Base-by-base conservation (phyloP, 2,113 vertebrate genomes). In the Lagopus leucura region DNA sequence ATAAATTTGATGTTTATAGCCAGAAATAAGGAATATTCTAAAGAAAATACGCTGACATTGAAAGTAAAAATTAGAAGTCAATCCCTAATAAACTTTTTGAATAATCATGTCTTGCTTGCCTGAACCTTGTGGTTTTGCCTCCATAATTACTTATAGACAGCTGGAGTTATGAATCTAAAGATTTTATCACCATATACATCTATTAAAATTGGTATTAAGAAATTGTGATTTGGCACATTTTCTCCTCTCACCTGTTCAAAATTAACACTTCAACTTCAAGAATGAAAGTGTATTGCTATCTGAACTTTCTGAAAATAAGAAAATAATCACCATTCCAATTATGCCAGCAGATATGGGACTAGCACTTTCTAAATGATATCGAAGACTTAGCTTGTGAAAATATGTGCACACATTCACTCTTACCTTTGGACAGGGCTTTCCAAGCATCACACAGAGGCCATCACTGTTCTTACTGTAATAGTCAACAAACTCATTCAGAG, bases 351-450 rank as follows among this genome's bases (percentile, higher is more conserved):
- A 67, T 27, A 83, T 2, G 25, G 8, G 2, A 20, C 52, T 71
- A 50, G 85, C 17, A 85, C 1, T 40, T 67, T 66, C 84, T 87
- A 64, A 82, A 20, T 86, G 72, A 52, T 61, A 81, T 8, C 66
- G 61, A 60, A 61, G 43, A 61, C 42, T 42, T 71, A 88, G n/a
- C 11, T 83, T 77, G 36, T 43, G 86, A 79, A 82, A 92, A 43
- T 21, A 66, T 0, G 4, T 38, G 52, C 91, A 30, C 22, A 69
- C 20, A 27, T 73, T 25, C 13, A 10, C 19, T 55, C 65, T 93
- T 95, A 99, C 99, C 98, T 99, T 99, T 89, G 97, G 96, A 90
- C 99, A 99, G 13, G 99, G 98, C 36, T 98, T 97, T 27, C 63
- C 22, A 11, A 99, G 98, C 42, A 88, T 85, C 22, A 98, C 93